Conservation (phyloP, 2,797 vertebrate species). For the Acanthurus leucopareius region DNA sequence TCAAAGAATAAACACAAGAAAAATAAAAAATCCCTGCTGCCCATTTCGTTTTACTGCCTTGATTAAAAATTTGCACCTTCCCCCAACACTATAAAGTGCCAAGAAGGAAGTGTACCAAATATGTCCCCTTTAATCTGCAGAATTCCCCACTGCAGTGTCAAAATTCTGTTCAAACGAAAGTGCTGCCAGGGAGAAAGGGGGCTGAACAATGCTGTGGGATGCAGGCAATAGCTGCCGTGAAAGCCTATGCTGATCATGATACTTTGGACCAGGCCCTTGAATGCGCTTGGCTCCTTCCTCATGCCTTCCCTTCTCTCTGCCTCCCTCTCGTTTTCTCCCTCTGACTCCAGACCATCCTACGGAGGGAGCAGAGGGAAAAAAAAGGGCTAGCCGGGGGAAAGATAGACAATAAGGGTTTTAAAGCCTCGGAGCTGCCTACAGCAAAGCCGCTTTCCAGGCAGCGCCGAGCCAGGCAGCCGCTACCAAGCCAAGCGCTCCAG, state of each 20-base stretch:
- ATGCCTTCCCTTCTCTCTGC: constrained; percentile 52
- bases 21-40: constrained; percentile 20
- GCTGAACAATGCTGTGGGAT: constrained; percentile 82
- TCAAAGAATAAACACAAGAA: constrained; percentile 32
- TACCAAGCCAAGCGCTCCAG: constrained; percentile 81
- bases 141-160: constrained; percentile 85
- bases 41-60: constrained; percentile 50
- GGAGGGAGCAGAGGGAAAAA: constrained; percentile 71
- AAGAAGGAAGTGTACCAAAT: constrained; percentile 83
- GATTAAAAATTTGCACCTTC: constrained; percentile 71
- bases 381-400: constrained; percentile 79
- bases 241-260: constrained; percentile 85
- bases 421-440: constrained; percentile 87
- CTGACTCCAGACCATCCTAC: constrained; percentile 75
- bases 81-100: constrained; percentile 71
- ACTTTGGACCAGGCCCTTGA: constrained; percentile 79
- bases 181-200: constrained; percentile 83
- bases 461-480: constrained; percentile 76
- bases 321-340: constrained; percentile 71
- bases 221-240: constrained; percentile 77
- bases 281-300: constrained; percentile 75
- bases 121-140: constrained; percentile 85
- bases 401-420: constrained; percentile 87
- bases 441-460: constrained; percentile 88
- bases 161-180: constrained; percentile 84